Conservation (phyloP, 2,113 vertebrate genomes). For the Antechinus stuartii region DNA sequence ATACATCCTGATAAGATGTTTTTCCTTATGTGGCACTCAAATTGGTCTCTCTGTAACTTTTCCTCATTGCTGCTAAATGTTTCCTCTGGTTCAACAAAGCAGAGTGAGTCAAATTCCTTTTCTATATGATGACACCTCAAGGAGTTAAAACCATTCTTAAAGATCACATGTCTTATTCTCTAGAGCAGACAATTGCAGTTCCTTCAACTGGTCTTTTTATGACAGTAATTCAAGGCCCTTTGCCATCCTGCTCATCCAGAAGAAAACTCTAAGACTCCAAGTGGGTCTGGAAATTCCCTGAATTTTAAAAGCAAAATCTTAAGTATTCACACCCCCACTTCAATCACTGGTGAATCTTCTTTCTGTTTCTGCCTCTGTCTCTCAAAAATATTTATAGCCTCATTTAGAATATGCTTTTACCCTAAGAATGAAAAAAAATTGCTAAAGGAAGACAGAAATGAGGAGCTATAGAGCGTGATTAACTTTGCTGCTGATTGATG, state of each 20-base stretch:
- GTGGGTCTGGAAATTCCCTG: neutral
- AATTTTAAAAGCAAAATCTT: neutral
- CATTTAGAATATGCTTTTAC: neutral
- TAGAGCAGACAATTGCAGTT: neutral
- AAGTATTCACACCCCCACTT: neutral
- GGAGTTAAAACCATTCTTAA: neutral
- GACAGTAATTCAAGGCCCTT: neutral
- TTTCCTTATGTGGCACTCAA: neutral
- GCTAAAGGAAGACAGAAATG: slow-evolving; percentile 5
- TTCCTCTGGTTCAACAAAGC: neutral
- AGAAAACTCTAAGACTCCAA: neutral
- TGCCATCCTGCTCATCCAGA: neutral
- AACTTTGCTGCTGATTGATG: neutral
- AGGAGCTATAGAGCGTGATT: neutral
- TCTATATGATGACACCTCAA: neutral
- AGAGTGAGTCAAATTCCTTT: neutral
- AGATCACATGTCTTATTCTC: neutral
- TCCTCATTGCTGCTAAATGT: neutral
- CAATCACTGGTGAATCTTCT: neutral
- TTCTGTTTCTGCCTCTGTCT: neutral
- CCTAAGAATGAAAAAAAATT: neutral
- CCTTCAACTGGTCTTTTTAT: neutral
- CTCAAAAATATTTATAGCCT: neutral
- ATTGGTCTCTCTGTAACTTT: neutral
- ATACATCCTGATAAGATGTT: neutral